Conservation (phyloP, 2,888 invertebrate genomes). For the Sericinus montela region DNA sequence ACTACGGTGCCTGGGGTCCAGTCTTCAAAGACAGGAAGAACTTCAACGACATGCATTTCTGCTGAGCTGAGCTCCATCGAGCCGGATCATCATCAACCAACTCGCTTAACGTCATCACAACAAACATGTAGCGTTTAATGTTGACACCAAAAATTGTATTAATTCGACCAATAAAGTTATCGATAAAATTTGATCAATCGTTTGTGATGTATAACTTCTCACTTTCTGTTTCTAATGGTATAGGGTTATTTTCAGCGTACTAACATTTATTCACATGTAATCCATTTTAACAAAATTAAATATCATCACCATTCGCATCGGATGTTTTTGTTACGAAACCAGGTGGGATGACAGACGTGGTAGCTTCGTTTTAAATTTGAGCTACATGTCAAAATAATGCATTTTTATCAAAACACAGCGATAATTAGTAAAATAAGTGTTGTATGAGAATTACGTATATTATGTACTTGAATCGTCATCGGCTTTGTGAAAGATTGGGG, state of each 20-base stretch:
- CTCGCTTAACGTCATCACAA: slow-evolving; percentile 35
- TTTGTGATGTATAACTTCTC: slow-evolving; percentile 33
- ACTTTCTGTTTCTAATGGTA: slow-evolving; percentile 30
- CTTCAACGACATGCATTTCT: slow-evolving; percentile 85
- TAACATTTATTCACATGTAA: slow-evolving; percentile 41
- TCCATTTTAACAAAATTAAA: slow-evolving; percentile 46
- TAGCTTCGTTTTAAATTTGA: not conserved
- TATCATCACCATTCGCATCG: slow-evolving; percentile 33
- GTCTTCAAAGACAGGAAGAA: slow-evolving; percentile 86
- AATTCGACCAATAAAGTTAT: slow-evolving; percentile 22
- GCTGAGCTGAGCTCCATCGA: slow-evolving; percentile 42
- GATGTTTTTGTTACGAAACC: slow-evolving; percentile 34
- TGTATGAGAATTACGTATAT: too few species aligned
- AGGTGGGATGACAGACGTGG: slow-evolving; percentile 15
- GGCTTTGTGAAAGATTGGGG: too few species aligned
- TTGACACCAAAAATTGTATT: slow-evolving; percentile 11
- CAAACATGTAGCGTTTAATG: slow-evolving; percentile 21
- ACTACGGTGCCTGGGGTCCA: slow-evolving; percentile 85
- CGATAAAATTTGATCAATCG: slow-evolving; percentile 23
- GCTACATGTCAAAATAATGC: not conserved
- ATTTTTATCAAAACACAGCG: not conserved
- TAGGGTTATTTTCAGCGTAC: slow-evolving; percentile 35
- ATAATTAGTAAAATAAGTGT: too few species aligned
- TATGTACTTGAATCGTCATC: too few species aligned
- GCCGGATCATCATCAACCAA: slow-evolving; percentile 23